Percentiles rank a stretch among this genome's conserved stretches.
Evolutionary conservation across 1,140 invertebrate genomes (phyloP).

Genomic region (Pseudachorutes palmiensis): DNA sequence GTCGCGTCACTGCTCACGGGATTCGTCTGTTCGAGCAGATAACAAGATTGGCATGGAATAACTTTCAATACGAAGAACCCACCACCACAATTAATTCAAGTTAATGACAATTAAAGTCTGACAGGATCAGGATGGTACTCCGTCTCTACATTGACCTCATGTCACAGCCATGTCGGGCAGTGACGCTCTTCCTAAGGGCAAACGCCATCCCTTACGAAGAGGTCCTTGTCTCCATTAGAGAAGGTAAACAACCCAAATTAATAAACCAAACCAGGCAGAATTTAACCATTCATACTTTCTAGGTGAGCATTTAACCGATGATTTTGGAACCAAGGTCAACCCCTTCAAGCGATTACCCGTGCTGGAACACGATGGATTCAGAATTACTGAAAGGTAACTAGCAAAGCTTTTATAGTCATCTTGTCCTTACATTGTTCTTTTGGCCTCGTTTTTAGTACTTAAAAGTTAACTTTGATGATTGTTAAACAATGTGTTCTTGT

Average conservation of each 20-base stretch:
- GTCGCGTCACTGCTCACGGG: too few relatives aligned
- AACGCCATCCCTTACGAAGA: conserved; percentile 32
- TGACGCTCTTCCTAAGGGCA: conserved; percentile 25
- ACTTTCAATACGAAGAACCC: too few relatives aligned
- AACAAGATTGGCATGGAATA: too few relatives aligned
- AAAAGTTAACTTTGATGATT: too few relatives aligned
- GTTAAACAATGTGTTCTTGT: too few relatives aligned
- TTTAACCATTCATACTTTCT: conserved; percentile 4
- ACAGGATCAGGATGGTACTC: too few relatives aligned
- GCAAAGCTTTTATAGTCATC: not conserved
- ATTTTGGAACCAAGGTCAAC: conserved; percentile 63
- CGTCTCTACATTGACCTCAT: conserved; percentile 32
- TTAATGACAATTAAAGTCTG: too few relatives aligned
- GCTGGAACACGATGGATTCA: conserved; percentile 67
- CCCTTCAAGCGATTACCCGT: conserved; percentile 68
- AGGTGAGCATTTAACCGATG: conserved; percentile 64
- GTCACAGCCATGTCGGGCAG: conserved; percentile 31
- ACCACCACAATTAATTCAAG: too few relatives aligned
- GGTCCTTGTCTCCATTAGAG: conserved; percentile 21
- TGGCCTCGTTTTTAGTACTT: too few relatives aligned
- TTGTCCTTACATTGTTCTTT: not conserved
- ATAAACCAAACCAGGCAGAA: too few relatives aligned
- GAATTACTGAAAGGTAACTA: conserved; percentile 65
- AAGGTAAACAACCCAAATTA: conserved; percentile 19
- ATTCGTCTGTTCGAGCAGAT: too few relatives aligned